Evolutionary conservation across 1,140 invertebrate species (phyloP), one percentile per base, ranked within the genome.

Genomic region (Protaetia brevitarsis): DNA sequence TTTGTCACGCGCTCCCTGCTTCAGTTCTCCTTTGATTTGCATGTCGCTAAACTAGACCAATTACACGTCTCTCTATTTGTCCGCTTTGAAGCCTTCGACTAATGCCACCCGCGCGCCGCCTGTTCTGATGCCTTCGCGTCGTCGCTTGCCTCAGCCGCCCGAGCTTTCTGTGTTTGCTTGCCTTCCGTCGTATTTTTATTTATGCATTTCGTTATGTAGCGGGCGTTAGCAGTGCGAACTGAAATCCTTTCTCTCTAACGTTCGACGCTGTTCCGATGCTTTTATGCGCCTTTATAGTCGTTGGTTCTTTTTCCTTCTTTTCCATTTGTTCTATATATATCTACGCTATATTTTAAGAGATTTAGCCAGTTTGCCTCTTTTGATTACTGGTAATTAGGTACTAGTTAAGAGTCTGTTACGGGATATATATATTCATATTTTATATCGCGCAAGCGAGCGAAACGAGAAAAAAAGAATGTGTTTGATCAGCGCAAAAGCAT

Each of bases 11-110:
- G 68, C 63, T 62, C 71, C 56, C 63, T 51, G 41, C 41, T 51
- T 51, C 41, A 51, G 41, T 51, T 51, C 41, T 69, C 71, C 72
- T 73, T 73, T 73, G 72, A 73, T 72, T 71, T 73, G 71, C 72
- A 71, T 72, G 71, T 72, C 71, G 70, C 70, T 72, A 73, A 73
- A 73, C 72, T 73, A 73, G 72, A 72, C 71, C 72, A 73, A 73
- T 73, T 73, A 73, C 66, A 71, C 64, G 70, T 70, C 66, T 71
- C 41, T 51, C 66, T 71, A 71, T 71, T 69, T 68, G 69, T 68
- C 68, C 72, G 70, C 70, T 73, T 73, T 73, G 72, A 69, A 68
- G 69, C 68, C 16, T 51, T 51, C 41, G 41, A 51, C 41, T 51
- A 51, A 51, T 51, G 41, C 41, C 19, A 41, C 67, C 51, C 64